These are phyloP conservation scores for Meleagris gallopavo DNA, from an alignment of 2,113 vertebrate genomes.

Conservation along the genomic window DNA sequence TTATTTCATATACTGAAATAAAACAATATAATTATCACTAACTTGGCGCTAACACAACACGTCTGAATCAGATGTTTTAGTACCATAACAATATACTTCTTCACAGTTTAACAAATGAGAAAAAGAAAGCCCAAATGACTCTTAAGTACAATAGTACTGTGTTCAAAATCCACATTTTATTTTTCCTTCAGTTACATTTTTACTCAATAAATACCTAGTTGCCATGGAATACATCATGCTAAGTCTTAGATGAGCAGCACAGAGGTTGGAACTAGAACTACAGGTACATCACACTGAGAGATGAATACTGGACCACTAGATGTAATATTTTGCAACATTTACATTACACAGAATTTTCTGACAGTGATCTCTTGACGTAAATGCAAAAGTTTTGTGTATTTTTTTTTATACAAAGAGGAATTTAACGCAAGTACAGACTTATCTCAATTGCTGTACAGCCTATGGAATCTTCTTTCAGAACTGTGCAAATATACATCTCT, in stretches of 20 bases:
- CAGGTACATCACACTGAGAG: not conserved
- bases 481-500: not conserved
- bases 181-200: constrained; percentile 72
- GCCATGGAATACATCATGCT: constrained; percentile 81
- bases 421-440: not conserved
- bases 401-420: not conserved
- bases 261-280: constrained; percentile 11
- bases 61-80: not conserved
- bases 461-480: not conserved
- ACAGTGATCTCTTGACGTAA: constrained; percentile 40
- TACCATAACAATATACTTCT: not conserved
- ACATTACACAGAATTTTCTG: constrained; percentile 46
- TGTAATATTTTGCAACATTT: not conserved
- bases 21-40: not conserved
- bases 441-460: not conserved
- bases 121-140: constrained; percentile 20
- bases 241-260: constrained; percentile 47
- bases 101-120: not conserved
- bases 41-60: not conserved
- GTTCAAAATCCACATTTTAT: constrained; percentile 68
- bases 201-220: constrained; percentile 88
- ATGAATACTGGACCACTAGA: not conserved
- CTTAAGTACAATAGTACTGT: constrained; percentile 2
- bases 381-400: not conserved
- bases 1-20: not conserved